These are phyloP conservation scores for Seira ritae DNA, from an alignment of 2,888 invertebrate genomes.

Conservation along the genomic window DNA sequence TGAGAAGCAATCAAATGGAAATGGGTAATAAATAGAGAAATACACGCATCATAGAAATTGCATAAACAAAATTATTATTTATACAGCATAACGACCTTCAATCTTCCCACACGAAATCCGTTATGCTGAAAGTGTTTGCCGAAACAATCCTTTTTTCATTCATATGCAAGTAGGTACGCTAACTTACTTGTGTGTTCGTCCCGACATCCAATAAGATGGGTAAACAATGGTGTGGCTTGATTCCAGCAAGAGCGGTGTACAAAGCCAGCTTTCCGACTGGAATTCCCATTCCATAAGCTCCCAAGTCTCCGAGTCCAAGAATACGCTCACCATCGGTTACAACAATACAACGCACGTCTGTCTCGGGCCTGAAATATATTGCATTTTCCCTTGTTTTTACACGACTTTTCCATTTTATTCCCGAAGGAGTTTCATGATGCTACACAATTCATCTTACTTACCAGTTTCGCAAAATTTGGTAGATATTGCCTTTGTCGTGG, in stretches of 20 bases:
- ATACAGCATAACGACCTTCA: too few species aligned
- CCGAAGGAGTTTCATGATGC: too few species aligned
- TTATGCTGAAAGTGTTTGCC: too few species aligned
- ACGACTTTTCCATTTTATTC: too few species aligned
- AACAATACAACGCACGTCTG: conserved; percentile 90
- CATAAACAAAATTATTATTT: background rate
- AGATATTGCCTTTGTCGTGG: conserved; percentile 95
- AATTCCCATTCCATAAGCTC: conserved; percentile 99
- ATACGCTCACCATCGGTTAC: conserved; percentile 99
- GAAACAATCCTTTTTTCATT: too few species aligned
- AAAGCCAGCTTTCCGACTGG: conserved; percentile 97
- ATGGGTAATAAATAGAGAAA: background rate
- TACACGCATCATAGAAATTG: background rate
- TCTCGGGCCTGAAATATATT: conserved; percentile 83
- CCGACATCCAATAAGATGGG: conserved; percentile 97
- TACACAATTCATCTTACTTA: conserved; percentile 76
- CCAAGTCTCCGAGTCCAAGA: conserved; percentile 96
- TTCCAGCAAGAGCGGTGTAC: conserved; percentile 97
- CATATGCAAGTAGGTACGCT: too few species aligned
- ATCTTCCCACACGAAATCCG: too few species aligned
- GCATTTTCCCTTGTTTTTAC: conserved; percentile 13
- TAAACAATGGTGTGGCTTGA: conserved; percentile 95
- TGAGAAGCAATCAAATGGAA: background rate
- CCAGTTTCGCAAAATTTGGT: conserved; percentile 96
- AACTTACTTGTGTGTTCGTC: conserved; percentile 85